A percentile compares a stretch with the other conserved stretches of the same genome.
Evolutionary conservation across 2,797 vertebrate genomes (phyloP).

Genomic region (Chelon auratus): DNA sequence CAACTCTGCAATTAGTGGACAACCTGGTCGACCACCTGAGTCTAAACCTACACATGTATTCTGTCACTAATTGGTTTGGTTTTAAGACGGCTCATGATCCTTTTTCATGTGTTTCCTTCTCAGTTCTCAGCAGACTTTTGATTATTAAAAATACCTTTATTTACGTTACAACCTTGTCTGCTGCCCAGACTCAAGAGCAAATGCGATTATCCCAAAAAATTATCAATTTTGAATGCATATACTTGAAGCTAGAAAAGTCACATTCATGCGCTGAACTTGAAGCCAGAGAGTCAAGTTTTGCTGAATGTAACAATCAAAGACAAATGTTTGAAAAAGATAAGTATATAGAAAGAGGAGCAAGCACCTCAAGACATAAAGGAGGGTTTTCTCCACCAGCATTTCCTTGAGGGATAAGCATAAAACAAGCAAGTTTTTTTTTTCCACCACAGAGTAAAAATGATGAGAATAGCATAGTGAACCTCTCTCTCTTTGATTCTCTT

Average conservation of each 20-base stretch:
- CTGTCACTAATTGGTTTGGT: background rate
- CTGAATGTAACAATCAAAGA: conserved; percentile 26
- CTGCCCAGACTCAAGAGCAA: background rate
- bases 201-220: background rate
- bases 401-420: conserved; percentile 58
- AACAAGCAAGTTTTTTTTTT: conserved; percentile 28
- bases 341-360: conserved; percentile 34
- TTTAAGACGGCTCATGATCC: background rate
- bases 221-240: background rate
- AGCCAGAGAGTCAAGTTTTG: background rate
- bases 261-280: background rate
- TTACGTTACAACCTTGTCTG: background rate
- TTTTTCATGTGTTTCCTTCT: background rate
- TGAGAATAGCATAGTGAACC: conserved; percentile 61
- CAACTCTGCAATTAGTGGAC: no score
- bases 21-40: no score
- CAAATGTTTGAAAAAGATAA: conserved; percentile 51
- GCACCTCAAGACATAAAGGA: conserved; percentile 37
- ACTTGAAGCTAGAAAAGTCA: background rate
- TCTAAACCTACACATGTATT: background rate
- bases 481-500: conserved; percentile 40
- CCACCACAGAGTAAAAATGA: conserved; percentile 53
- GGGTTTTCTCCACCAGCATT: conserved; percentile 31
- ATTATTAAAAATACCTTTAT: background rate
- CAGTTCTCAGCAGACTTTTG: background rate